phyloP scores from a whole-genome alignment of 1,140 invertebrate genomes.

The Ctenoplectra terminalis region DNA sequence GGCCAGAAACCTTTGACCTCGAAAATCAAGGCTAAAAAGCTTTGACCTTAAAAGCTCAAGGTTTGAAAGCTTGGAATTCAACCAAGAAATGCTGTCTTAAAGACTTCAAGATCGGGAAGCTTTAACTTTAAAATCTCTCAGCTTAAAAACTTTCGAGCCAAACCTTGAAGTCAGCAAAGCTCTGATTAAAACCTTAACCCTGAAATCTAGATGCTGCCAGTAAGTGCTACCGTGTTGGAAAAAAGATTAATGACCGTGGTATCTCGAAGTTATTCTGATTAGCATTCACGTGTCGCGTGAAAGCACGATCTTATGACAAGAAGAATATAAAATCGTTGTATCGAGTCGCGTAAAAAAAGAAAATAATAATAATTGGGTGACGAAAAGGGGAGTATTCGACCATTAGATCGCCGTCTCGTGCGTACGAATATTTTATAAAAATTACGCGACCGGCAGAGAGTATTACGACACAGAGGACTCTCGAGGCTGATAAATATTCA shows the following conservation, averaged over 20 bases:
- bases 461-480: background rate
- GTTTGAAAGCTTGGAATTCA: background rate
- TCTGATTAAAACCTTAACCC: background rate
- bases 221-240: background rate
- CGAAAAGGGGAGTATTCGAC: background rate
- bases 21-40: background rate
- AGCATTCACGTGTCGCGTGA: background rate
- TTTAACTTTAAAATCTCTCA: background rate
- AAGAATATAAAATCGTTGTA: background rate
- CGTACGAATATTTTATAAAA: background rate
- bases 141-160: background rate
- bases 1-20: background rate
- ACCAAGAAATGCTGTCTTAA: background rate
- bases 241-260: constrained; percentile 10
- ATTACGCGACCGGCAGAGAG: background rate
- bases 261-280: background rate
- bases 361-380: background rate
- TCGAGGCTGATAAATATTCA: constrained; percentile 46
- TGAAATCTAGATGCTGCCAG: background rate
- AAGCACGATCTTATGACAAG: background rate
- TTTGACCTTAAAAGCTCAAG: background rate
- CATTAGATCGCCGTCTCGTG: background rate
- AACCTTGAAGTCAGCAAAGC: background rate
- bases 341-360: no score
- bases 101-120: background rate